These are phyloP conservation scores for Amazona finschi DNA, from an alignment of 2,797 vertebrate species.

Conservation along the genomic window DNA sequence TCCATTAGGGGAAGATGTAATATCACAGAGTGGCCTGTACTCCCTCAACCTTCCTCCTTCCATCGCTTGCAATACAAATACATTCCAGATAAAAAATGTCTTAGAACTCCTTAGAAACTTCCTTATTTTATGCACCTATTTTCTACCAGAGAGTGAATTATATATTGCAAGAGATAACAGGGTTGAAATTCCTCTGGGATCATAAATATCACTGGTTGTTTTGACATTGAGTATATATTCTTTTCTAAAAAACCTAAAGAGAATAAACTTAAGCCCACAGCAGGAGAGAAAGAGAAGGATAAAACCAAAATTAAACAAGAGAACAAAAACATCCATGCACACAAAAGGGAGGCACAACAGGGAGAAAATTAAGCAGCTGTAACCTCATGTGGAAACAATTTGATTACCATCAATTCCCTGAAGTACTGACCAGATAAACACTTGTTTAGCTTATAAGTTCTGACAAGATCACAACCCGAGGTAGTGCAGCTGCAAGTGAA, in stretches of 20 bases:
- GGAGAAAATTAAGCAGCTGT: constrained; percentile 15
- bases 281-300: background rate
- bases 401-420: constrained; percentile 42
- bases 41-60: background rate
- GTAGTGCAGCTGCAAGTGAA: background rate
- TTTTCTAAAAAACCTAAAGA: background rate
- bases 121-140: background rate
- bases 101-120: background rate
- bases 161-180: background rate
- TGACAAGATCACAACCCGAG: constrained; percentile 36
- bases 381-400: constrained; percentile 43
- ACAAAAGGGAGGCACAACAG: background rate
- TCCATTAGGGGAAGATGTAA: constrained; percentile 26
- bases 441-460: constrained; percentile 32
- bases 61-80: background rate
- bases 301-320: background rate
- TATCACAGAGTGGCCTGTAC: background rate
- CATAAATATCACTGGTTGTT: background rate
- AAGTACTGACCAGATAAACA: constrained; percentile 38
- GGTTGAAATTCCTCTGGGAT: background rate
- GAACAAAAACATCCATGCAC: background rate
- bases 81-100: background rate
- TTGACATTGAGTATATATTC: background rate
- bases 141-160: background rate
- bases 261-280: background rate